Base-by-base conservation (phyloP, 2,888 invertebrate species). In the Phymatocera aterrima region DNA sequence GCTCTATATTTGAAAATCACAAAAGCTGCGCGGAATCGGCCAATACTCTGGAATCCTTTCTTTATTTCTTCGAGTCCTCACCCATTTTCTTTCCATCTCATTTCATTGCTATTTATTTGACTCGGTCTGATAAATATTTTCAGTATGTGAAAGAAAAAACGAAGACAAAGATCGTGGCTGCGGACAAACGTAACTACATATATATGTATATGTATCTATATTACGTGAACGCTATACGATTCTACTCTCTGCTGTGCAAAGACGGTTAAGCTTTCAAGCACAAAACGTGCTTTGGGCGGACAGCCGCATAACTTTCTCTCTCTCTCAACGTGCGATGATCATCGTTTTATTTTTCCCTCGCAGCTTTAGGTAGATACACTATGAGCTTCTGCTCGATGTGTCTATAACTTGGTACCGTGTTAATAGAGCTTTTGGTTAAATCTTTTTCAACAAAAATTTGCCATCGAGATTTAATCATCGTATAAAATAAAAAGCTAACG, bases 261-360 rank as follows among this genome's bases (percentile, higher is more conserved):
- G 31, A 18, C 21, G 31, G 34, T 72, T 78, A 78, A 79, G 78
- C 80, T 80, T 65, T 81, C 77, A 64, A 77, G 77, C 40, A 54
- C 3, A 48, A 77, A 80, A 80, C 37, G 54, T 48, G 65, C 60
- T 75, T 34, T 64, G 64, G 77, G 72, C 57, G 75, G 77, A 64
- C 34, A 77, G 57, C 61, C 77, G 24, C 65, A 46, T 79, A 80
- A 79, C 78, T 78, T 80, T 80, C 51, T 65, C 57, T 80, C 51
- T 65, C 57, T 72, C 43, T 79, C 65, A 70, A 81, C 77, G 65
- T 48, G 24, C 15, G 3, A 3, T 10, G 18, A n/a, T 70, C 48
- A 34, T 72, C 51, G 72, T 48, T n/a, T 70, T 21, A 10, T 18
- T 43, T 24, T 18, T 21, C 34, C 28, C 8, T 34, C 51, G 8